Evolutionary conservation across 2,888 invertebrate genomes (phyloP).

Genomic region (Salpingus planirostris): DNA sequence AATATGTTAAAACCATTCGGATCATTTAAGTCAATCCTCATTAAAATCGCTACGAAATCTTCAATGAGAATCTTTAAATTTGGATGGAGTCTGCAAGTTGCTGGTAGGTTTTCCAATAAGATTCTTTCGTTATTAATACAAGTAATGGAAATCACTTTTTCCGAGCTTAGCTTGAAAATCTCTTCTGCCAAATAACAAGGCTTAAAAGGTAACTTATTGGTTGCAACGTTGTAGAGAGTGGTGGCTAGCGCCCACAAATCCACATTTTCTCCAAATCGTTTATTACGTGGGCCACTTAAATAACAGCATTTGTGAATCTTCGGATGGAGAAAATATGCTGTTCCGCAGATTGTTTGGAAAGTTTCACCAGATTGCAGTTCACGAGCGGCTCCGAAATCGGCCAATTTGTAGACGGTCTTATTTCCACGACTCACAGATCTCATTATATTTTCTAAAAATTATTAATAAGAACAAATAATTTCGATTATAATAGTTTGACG

Average conservation of each 20-base stretch:
- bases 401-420: constrained; percentile 5
- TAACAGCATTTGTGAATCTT: constrained; percentile 1
- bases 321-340: constrained; percentile 6
- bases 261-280: constrained; percentile 5
- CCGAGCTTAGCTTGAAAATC: too few species aligned
- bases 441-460: not conserved
- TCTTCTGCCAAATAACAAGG: too few species aligned
- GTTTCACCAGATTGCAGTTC: constrained; percentile 7
- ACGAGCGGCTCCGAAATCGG: constrained; percentile 10
- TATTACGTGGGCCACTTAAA: not conserved
- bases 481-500: too few species aligned
- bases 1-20: too few species aligned
- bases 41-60: too few species aligned
- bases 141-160: too few species aligned
- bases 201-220: too few species aligned
- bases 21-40: too few species aligned
- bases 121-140: too few species aligned
- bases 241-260: constrained; percentile 9
- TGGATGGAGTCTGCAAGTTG: too few species aligned
- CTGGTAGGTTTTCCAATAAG: too few species aligned
- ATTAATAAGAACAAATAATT: constrained; percentile 1
- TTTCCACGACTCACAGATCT: not conserved
- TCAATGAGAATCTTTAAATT: too few species aligned
- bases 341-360: constrained; percentile 6
- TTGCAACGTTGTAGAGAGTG: constrained; percentile 5